Base-by-base conservation (phyloP, 2,888 invertebrate genomes). In the Athalia cordata region DNA sequence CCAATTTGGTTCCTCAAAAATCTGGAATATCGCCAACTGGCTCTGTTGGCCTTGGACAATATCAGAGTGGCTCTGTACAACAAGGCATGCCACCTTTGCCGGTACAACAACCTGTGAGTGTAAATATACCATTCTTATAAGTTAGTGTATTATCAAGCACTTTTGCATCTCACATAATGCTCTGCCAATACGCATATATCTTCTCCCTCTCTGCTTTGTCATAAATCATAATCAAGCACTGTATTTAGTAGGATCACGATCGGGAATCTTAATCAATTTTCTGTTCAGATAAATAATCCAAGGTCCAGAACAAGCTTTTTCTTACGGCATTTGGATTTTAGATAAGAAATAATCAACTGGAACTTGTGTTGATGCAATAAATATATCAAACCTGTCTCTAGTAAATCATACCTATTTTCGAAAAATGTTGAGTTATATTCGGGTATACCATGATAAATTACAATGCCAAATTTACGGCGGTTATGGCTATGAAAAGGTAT, bases 21-120 rank as follows among this genome's bases (percentile, higher is more conserved):
- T 29, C 81, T 55, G 78, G 61, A 68, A 65, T 66, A 61, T 47
- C 82, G 45, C 74, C 62, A 29, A 50, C 77, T 49, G 78, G 80
- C 65, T 64, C 77, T 5, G 47, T 78, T 49, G 78, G 80, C 62
- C 55, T 80, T 9, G 81, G 81, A 45, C 83, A 83, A n/a, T 76
- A 80, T 50, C 79, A 74, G 29, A 75, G 79, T 11, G 81, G 81
- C 49, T 79, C 80, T 15, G 79, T 79, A 6, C 77, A 81, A 5
- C 64, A 80, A 45, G 80, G 80, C 9, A 81, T 83, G 78, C 85
- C 84, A 29, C 83, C 83, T 13, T 61, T 80, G 49, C 77, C 85
- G 2, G 84, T 83, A 75, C 86, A 85, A 75, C 84, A 83, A 66
- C 70, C 81, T 83, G 84, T 83, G 80, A 80, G 78, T 67, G 78